Evolutionary conservation across 2,797 vertebrate genomes (phyloP).

Genomic region (Pempheris klunzingeri): DNA sequence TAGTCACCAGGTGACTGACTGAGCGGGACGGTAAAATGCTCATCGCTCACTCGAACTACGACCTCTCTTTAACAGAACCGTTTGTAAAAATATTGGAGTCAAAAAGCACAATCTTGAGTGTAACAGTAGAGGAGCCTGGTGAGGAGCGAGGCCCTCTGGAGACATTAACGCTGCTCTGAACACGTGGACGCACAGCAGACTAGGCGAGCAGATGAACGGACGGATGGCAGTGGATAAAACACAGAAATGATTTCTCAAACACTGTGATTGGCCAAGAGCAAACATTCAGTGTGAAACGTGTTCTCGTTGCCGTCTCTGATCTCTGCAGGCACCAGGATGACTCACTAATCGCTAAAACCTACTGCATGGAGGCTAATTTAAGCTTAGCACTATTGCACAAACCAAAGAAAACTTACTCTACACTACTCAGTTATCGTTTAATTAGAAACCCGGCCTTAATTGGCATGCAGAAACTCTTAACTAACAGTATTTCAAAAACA

Average conservation of each 20-base stretch:
- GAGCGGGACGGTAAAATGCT: too few species aligned
- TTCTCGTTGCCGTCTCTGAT: constrained; percentile 15
- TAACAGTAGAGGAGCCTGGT: constrained; percentile 13
- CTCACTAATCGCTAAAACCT: constrained; percentile 36
- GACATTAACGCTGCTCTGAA: neutral
- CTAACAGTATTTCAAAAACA: constrained; percentile 21
- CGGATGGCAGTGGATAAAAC: constrained; percentile 49
- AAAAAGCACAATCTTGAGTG: constrained; percentile 30
- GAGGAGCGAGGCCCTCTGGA: constrained; percentile 20
- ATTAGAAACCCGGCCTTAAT: constrained; percentile 40
- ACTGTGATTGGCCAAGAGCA: constrained; percentile 11
- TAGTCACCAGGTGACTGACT: neutral
- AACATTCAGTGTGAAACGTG: constrained; percentile 52
- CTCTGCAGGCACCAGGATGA: constrained; percentile 18
- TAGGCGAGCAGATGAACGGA: constrained; percentile 48
- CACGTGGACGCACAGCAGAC: constrained; percentile 15
- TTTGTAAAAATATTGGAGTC: constrained; percentile 16
- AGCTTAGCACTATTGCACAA: constrained; percentile 33
- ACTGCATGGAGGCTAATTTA: constrained; percentile 28
- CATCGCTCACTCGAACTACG: neutral
- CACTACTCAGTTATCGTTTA: constrained; percentile 8
- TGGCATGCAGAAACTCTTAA: constrained; percentile 58
- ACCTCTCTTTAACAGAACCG: neutral
- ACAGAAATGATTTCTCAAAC: constrained; percentile 20
- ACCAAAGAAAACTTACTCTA: constrained; percentile 44